Conservation (phyloP, 2,888 invertebrate genomes). For the Phengaris alcon region DNA sequence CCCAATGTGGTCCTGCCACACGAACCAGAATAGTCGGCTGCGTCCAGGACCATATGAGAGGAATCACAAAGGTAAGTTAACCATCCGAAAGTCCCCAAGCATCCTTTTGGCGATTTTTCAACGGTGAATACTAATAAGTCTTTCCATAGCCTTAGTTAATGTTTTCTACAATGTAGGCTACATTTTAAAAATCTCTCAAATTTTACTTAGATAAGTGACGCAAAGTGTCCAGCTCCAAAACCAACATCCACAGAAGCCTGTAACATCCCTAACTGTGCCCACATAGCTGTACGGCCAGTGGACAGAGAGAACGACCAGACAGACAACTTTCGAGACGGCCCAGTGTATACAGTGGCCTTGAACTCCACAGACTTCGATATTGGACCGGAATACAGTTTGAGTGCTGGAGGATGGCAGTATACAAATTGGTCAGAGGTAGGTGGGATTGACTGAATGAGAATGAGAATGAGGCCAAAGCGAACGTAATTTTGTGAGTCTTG, state of each 20-base stretch:
- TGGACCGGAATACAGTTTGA: conserved; percentile 67
- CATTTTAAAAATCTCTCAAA: neutral
- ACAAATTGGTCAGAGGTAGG: conserved; percentile 80
- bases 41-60: conserved; percentile 78
- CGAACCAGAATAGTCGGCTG: conserved; percentile 87
- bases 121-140: too few relatives aligned
- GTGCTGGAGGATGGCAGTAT: conserved; percentile 74
- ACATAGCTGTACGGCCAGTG: conserved; percentile 46
- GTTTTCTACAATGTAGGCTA: too few relatives aligned
- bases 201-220: conserved; percentile 59
- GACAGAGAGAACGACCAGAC: conserved; percentile 50
- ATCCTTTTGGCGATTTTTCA: too few relatives aligned
- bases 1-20: conserved; percentile 86
- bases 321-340: conserved; percentile 64
- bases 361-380: conserved; percentile 59
- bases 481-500: too few relatives aligned
- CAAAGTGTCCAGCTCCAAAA: conserved; percentile 61
- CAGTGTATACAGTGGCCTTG: conserved; percentile 62
- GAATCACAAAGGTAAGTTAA: conserved; percentile 63
- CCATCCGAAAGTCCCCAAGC: neutral
- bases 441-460: neutral
- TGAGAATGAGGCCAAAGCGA: too few relatives aligned
- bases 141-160: too few relatives aligned
- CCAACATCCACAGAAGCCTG: conserved; percentile 58
- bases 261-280: conserved; percentile 58